Evolutionary conservation across 2,888 invertebrate genomes (phyloP).

Genomic region (Cybosia mesomella): DNA sequence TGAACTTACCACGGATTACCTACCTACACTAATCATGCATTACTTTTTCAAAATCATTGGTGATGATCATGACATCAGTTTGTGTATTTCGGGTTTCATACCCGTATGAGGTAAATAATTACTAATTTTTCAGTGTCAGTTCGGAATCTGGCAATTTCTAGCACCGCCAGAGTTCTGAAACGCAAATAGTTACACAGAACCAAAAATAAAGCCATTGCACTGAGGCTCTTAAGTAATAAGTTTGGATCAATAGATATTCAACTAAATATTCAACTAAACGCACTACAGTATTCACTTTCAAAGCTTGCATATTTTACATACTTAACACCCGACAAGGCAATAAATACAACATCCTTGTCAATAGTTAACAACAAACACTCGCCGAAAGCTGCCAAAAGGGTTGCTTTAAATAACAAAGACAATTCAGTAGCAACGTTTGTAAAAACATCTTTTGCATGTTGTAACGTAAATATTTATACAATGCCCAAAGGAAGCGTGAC

Average conservation of each 20-base stretch:
- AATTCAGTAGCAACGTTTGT: slow-evolving; percentile 80
- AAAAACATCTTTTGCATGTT: slow-evolving; percentile 84
- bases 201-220: not conserved
- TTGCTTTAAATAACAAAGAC: slow-evolving; percentile 81
- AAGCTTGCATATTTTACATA: slow-evolving; percentile 30
- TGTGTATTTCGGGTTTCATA: too few relatives aligned
- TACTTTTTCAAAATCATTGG: too few relatives aligned
- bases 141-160: not conserved
- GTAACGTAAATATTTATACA: slow-evolving; percentile 85
- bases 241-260: not conserved
- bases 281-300: slow-evolving; percentile 9
- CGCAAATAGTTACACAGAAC: not conserved
- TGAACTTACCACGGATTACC: too few relatives aligned
- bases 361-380: slow-evolving; percentile 63
- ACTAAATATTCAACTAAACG: not conserved
- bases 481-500: slow-evolving; percentile 77
- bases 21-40: too few relatives aligned
- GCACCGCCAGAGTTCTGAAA: too few relatives aligned
- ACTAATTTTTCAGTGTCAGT: not conserved
- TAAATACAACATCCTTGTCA: slow-evolving; percentile 61
- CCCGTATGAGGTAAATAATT: too few relatives aligned
- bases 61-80: too few relatives aligned
- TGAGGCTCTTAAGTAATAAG: not conserved
- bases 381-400: slow-evolving; percentile 78
- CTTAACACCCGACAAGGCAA: slow-evolving; percentile 49